These are phyloP conservation scores for Noctua pronuba DNA, from an alignment of 2,888 invertebrate genomes.

Conservation along the genomic window DNA sequence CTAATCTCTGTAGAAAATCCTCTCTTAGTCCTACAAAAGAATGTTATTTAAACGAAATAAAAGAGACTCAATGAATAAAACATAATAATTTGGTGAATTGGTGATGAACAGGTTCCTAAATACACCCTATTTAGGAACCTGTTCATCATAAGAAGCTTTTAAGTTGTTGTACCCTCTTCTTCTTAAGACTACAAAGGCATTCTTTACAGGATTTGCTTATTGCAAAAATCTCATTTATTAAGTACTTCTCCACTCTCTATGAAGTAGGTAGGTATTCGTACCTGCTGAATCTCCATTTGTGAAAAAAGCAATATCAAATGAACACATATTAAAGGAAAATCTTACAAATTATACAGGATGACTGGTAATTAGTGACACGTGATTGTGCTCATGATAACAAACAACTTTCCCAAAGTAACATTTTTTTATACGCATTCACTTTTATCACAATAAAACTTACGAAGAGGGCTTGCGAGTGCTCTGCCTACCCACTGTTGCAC, in stretches of 20 bases:
- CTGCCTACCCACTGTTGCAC: too few relatives aligned
- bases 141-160: constrained; percentile 30
- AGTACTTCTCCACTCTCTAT: constrained; percentile 5
- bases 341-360: neutral
- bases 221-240: constrained; percentile 28
- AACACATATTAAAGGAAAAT: neutral
- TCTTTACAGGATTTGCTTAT: constrained; percentile 23
- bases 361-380: too few relatives aligned
- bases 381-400: too few relatives aligned
- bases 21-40: neutral
- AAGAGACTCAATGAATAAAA: constrained; percentile 5
- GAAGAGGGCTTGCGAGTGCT: too few relatives aligned
- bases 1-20: neutral
- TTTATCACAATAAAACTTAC: too few relatives aligned
- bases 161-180: constrained; percentile 13
- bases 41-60: constrained; percentile 3
- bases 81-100: too few relatives aligned
- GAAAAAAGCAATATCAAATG: neutral
- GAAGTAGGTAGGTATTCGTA: neutral
- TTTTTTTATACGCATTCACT: too few relatives aligned
- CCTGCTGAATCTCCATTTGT: neutral
- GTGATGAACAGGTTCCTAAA: too few relatives aligned
- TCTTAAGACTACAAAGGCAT: constrained; percentile 34
- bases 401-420: too few relatives aligned
- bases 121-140: neutral